Percentiles rank a stretch among this genome's conserved stretches.
phyloP scores from a whole-genome alignment of 92 coral and sea anemone species.

The Parazoanthus darwini region DNA sequence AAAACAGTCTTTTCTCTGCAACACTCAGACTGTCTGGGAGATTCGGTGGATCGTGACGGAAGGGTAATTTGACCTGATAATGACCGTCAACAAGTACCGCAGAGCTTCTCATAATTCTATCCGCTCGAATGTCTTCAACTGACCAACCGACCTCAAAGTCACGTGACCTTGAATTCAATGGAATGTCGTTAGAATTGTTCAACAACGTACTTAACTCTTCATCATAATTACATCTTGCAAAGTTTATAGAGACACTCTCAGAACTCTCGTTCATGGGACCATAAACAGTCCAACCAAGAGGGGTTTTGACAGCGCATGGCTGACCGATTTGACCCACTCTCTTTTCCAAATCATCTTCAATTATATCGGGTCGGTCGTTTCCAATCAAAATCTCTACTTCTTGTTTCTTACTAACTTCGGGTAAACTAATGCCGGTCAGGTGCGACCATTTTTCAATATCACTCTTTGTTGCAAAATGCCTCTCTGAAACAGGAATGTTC shows the following conservation, averaged over 20 bases:
- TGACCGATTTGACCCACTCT: constrained; percentile 53
- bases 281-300: constrained; percentile 67
- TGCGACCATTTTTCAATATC: constrained; percentile 56
- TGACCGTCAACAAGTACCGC: constrained; percentile 8
- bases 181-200: constrained; percentile 58
- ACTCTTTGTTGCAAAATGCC: constrained; percentile 50
- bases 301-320: constrained; percentile 61
- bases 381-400: constrained; percentile 50
- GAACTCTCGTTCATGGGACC: constrained; percentile 59
- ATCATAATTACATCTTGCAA: constrained; percentile 40
- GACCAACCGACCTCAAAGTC: constrained; percentile 23
- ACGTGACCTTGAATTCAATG: constrained; percentile 34
- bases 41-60: constrained; percentile 32
- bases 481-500: constrained; percentile 56
- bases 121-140: constrained; percentile 24
- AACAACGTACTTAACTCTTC: constrained; percentile 54
- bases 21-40: constrained; percentile 21
- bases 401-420: constrained; percentile 35
- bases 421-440: constrained; percentile 45
- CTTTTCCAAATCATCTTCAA: constrained; percentile 44
- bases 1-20: constrained; percentile 27
- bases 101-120: constrained; percentile 17
- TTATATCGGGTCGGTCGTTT: constrained; percentile 54
- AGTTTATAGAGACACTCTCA: constrained; percentile 35
- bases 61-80: constrained; percentile 6